Conservation (phyloP, 2,888 invertebrate genomes). For the Rhagonycha fulva region DNA sequence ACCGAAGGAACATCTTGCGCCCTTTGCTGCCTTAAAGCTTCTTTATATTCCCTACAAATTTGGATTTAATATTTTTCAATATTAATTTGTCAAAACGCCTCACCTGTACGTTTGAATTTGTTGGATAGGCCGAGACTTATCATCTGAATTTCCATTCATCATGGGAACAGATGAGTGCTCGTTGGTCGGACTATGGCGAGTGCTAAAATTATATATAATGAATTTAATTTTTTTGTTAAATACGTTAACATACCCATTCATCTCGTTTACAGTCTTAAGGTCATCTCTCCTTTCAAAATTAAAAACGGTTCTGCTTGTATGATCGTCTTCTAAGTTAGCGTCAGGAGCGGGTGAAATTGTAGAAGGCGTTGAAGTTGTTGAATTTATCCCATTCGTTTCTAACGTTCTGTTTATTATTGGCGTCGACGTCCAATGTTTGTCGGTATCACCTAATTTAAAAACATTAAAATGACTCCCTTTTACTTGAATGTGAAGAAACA, state of each 20-base stretch:
- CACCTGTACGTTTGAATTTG: conserved; percentile 81
- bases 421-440: conserved; percentile 50
- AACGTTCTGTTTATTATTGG: conserved; percentile 44
- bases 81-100: conserved; percentile 34
- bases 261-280: conserved; percentile 33
- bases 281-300: conserved; percentile 46
- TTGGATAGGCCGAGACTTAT: conserved; percentile 68
- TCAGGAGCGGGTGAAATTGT: conserved; percentile 62
- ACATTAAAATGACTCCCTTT: not conserved
- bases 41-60: conserved; percentile 80
- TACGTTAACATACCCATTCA: conserved; percentile 27
- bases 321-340: conserved; percentile 46
- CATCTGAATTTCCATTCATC: conserved; percentile 62
- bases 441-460: conserved; percentile 42
- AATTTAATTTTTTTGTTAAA: not conserved
- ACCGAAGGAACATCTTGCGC: conserved; percentile 73
- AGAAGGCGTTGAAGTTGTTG: conserved; percentile 60
- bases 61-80: not conserved
- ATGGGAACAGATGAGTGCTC: conserved; percentile 61
- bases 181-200: conserved; percentile 64
- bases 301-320: conserved; percentile 36
- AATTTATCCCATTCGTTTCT: conserved; percentile 47
- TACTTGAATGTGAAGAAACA: conserved; percentile 5
- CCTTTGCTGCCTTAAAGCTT: conserved; percentile 84
- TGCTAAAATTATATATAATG: conserved; percentile 33